phyloP scores from a whole-genome alignment of 2,113 vertebrate species.

The Trachemys scripta region DNA sequence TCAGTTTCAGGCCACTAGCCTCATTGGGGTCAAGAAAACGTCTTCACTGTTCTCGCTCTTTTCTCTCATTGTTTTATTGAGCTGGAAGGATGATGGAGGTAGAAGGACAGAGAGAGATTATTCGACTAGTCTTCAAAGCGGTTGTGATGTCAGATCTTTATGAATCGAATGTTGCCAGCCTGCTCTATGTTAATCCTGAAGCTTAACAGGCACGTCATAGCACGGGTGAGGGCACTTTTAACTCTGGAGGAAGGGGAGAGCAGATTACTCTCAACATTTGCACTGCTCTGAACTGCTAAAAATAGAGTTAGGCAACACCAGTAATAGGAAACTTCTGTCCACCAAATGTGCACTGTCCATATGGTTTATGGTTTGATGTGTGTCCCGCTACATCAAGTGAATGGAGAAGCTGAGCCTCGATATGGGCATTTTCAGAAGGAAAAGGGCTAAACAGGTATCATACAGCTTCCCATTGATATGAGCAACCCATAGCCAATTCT shows the following conservation, averaged over 20 bases:
- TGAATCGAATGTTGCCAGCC: neutral
- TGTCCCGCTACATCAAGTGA: neutral
- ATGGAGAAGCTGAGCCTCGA: neutral
- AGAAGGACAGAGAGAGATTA: neutral
- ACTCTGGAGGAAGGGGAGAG: neutral
- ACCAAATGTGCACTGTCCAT: neutral
- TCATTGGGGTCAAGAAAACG: neutral
- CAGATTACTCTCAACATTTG: neutral
- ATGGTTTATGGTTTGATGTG: neutral
- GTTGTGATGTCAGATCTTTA: neutral
- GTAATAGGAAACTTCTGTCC: neutral
- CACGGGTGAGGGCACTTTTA: neutral
- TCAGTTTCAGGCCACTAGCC: neutral
- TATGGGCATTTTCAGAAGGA: rapidly evolving
- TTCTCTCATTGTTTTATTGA: neutral
- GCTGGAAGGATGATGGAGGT: neutral
- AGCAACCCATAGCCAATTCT: neutral
- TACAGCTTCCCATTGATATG: neutral
- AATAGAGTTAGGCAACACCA: neutral
- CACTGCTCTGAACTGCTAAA: neutral
- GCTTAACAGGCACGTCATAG: neutral
- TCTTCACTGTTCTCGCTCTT: neutral
- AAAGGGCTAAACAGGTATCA: neutral
- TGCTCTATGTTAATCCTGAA: neutral
- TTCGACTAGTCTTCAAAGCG: neutral